Base-by-base conservation (phyloP, 2,888 invertebrate species). In the Ceraclea dissimilis region DNA sequence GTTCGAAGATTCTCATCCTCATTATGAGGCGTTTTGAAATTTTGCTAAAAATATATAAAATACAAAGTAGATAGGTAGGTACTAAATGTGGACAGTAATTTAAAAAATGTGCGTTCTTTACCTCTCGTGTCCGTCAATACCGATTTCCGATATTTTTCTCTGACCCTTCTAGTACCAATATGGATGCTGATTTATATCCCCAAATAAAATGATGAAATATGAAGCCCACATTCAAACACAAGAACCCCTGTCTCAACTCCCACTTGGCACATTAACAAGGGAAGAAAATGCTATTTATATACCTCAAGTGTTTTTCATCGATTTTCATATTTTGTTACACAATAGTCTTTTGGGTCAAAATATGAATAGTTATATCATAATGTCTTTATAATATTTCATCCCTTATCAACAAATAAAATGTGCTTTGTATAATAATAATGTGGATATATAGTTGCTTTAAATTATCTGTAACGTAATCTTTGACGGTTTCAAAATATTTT, bases 141-240 rank as follows among this genome's bases (percentile, higher is more conserved):
- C 34, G 21, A 22, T 39, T 34, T 21, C 20, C 48, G 33, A 20
- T 48, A 26, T 10, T 33, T 48, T 26, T 47, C 48, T 47, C 18
- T 20, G 13, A 33, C 50, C 34, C 46, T 44, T n/a, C n/a, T n/a
- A n/a, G n/a, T 17, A 49, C 58, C 43, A 49, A 49, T 49, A 54
- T 47, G 51, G 51, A 49, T 20, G 51, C 17, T 60, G 60, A 60
- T 60, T 60, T 60, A 60, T 60, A 54, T 57, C 52, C 48, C 39
- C 51, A 55, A 51, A 55, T 53, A 58, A 58, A 58, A 60, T 58
- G 44, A 49, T 55, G 57, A 55, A 60, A 58, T 56, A 60, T 57
- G 60, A 50, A 51, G 53, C 47, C 54, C 22, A 39, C 39, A 51
- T 31, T 46, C 31, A 13, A 39, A 44, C 48, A 21, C 56, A 11